phyloP scores from a whole-genome alignment of 2,888 invertebrate genomes.

The Ormyrus pomaceus region DNA sequence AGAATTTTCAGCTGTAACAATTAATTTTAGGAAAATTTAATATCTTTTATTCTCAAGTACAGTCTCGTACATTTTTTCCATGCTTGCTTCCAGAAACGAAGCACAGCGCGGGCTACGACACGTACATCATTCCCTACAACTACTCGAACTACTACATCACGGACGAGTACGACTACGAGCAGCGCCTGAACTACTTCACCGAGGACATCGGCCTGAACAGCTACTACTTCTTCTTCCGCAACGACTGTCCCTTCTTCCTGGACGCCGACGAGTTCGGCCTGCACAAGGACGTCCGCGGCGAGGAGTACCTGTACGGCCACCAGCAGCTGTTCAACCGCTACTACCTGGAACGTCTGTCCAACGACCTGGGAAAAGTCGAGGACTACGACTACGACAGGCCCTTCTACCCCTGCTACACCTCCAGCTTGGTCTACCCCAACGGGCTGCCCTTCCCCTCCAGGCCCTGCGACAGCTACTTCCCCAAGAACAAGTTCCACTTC shows the following conservation, averaged over 20 bases:
- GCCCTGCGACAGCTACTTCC: slow-evolving; percentile 58
- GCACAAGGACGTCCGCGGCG: slow-evolving; percentile 74
- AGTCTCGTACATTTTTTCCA: no score
- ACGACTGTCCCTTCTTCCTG: slow-evolving; percentile 81
- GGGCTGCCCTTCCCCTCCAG: slow-evolving; percentile 77
- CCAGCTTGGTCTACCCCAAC: slow-evolving; percentile 80
- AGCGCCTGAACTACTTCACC: slow-evolving; percentile 81
- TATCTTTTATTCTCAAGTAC: no score
- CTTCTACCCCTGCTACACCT: slow-evolving; percentile 78
- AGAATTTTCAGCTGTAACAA: no score
- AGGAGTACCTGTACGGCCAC: slow-evolving; percentile 75
- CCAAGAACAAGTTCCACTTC: slow-evolving; percentile 59
- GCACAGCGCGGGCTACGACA: slow-evolving; percentile 71
- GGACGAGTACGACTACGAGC: slow-evolving; percentile 78
- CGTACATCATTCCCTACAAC: slow-evolving; percentile 79
- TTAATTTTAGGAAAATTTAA: no score
- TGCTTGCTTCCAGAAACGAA: slow-evolving; percentile 43
- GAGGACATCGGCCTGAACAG: slow-evolving; percentile 84
- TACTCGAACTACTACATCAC: slow-evolving; percentile 79
- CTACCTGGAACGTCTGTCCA: slow-evolving; percentile 82
- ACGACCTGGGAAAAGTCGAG: slow-evolving; percentile 80
- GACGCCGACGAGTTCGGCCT: slow-evolving; percentile 76
- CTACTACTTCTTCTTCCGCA: slow-evolving; percentile 82
- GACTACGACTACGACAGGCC: slow-evolving; percentile 78
- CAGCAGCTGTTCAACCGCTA: slow-evolving; percentile 77